phyloP scores from a whole-genome alignment of 2,113 vertebrate genomes.

The Corythornis cristatus region DNA sequence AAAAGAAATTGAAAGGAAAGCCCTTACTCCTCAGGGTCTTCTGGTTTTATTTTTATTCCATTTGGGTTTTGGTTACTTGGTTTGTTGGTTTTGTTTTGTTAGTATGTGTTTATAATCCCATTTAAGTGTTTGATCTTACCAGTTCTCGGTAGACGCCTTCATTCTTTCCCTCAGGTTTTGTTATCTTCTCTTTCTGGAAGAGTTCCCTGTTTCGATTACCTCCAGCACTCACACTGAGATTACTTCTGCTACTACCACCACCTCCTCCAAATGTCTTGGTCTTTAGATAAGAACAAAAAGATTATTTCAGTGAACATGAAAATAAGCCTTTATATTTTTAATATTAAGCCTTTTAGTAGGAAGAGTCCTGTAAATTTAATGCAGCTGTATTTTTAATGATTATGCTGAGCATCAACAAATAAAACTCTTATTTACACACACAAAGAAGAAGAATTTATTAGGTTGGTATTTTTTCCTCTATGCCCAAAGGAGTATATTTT shows the following conservation, averaged over 20 bases:
- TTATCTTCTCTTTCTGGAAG: constrained; percentile 85
- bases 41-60: neutral
- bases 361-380: neutral
- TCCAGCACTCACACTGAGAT: constrained; percentile 81
- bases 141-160: constrained; percentile 94
- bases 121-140: constrained; percentile 77
- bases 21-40: neutral
- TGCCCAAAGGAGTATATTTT: neutral
- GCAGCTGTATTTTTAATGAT: neutral
- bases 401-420: constrained; percentile 19
- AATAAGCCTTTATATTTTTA: constrained; percentile 14
- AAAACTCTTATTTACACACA: constrained; percentile 14
- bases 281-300: constrained; percentile 70
- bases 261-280: constrained; percentile 94
- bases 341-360: neutral
- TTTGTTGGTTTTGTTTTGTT: neutral
- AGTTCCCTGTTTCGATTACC: constrained; percentile 83
- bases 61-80: neutral
- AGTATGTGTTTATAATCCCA: neutral
- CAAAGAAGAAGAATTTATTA: neutral
- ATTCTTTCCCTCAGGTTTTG: constrained; percentile 84
- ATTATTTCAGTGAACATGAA: constrained; percentile 33
- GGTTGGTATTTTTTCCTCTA: neutral
- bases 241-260: constrained; percentile 88
- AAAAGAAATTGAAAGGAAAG: neutral